Evolutionary conservation across 2,797 vertebrate genomes (phyloP).

Genomic region (Aplochiton taeniatus): DNA sequence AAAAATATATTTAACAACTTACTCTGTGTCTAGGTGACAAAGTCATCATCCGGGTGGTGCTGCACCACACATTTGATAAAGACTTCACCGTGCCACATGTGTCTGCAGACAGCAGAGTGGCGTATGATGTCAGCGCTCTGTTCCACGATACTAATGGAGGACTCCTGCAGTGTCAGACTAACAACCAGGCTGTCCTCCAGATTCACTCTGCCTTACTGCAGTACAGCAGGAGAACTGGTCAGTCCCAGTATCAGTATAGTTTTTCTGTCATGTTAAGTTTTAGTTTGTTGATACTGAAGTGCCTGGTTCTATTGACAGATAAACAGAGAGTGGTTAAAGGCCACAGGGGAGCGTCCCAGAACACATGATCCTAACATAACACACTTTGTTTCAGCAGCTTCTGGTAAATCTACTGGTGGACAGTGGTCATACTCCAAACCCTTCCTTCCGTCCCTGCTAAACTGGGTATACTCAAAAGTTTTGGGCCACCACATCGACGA

Average conservation of each 20-base stretch:
- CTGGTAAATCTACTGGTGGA: too few species aligned
- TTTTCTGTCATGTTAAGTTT: too few species aligned
- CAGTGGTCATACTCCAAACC: too few species aligned
- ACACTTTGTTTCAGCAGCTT: too few species aligned
- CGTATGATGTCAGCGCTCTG: slow-evolving; percentile 28
- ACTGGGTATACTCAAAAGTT: too few species aligned
- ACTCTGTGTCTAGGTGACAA: slow-evolving; percentile 18
- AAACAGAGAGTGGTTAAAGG: too few species aligned
- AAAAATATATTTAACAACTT: background rate
- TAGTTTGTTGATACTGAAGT: too few species aligned
- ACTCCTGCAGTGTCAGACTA: slow-evolving; percentile 14
- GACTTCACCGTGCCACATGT: background rate
- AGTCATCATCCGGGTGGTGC: slow-evolving; percentile 59
- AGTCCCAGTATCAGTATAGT: background rate
- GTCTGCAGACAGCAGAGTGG: background rate
- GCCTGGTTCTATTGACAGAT: too few species aligned
- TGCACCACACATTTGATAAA: slow-evolving; percentile 38
- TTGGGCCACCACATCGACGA: too few species aligned
- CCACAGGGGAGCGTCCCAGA: too few species aligned
- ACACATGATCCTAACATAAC: too few species aligned
- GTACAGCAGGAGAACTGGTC: background rate
- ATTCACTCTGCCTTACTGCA: slow-evolving; percentile 19
- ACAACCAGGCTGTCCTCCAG: slow-evolving; percentile 5
- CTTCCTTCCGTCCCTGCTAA: too few species aligned
- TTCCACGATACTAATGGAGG: slow-evolving; percentile 22